Conservation (phyloP, 2,113 vertebrate genomes). For the Ailurus styani region DNA sequence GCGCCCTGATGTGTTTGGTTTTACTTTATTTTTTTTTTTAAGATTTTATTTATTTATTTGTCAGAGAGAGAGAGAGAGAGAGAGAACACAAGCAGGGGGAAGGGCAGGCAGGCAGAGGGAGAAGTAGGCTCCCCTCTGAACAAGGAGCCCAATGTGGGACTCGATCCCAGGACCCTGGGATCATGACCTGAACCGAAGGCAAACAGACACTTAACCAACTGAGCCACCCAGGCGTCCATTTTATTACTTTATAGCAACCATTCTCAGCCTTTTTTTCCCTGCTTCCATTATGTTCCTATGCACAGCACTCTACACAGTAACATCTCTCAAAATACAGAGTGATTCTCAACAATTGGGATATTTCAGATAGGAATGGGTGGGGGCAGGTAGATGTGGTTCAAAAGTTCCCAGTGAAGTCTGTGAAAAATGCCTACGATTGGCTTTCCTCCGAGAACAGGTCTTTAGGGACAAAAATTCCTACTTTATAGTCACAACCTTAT, state of each 20-base stretch:
- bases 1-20: not conserved
- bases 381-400: not conserved
- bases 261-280: not conserved
- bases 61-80: no score
- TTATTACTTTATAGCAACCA: not conserved
- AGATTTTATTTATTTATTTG: not conserved
- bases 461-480: not conserved
- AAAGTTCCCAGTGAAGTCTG: not conserved
- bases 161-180: not conserved
- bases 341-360: not conserved
- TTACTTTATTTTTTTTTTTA: not conserved
- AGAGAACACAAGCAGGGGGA: not conserved
- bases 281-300: not conserved
- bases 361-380: not conserved
- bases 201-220: no score
- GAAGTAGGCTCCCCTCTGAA: not conserved
- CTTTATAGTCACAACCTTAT: not conserved
- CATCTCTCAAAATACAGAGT: not conserved
- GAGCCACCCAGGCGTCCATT: not conserved
- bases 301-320: not conserved
- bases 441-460: not conserved
- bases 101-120: not conserved
- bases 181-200: not conserved
- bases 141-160: not conserved
- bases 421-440: not conserved